These are phyloP conservation scores for Boleophthalmus pectinirostris DNA, from an alignment of 2,113 vertebrate genomes.

Conservation along the genomic window DNA sequence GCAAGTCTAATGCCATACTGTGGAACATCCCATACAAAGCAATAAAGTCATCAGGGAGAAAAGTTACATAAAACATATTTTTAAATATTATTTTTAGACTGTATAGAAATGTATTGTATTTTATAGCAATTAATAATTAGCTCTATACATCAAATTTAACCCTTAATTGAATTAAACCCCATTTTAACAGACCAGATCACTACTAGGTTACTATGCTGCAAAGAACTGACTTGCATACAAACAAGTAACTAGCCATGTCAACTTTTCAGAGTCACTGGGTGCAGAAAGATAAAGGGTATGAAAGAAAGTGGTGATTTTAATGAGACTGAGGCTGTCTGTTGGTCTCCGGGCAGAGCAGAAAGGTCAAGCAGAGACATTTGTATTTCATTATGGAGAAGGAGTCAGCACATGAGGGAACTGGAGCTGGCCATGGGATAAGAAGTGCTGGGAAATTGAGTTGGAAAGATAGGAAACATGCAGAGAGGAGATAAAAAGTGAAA, in stretches of 20 bases:
- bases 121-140: not conserved
- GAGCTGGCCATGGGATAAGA: constrained; percentile 9
- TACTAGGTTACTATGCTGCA: constrained; percentile 31
- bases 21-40: no score
- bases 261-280: constrained; percentile 43
- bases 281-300: constrained; percentile 30
- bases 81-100: no score
- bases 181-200: not conserved
- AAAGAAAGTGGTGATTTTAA: constrained; percentile 46
- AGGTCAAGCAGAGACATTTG: constrained; percentile 68
- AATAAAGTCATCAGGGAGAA: no score
- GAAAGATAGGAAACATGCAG: constrained; percentile 5
- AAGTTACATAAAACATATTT: no score
- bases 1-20: no score
- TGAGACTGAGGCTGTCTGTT: constrained; percentile 46
- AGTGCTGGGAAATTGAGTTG: constrained; percentile 19
- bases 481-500: constrained; percentile 19
- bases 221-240: constrained; percentile 22
- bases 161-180: no score
- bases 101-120: no score
- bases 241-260: constrained; percentile 42
- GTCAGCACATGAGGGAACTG: constrained; percentile 11
- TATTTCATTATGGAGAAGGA: constrained; percentile 47
- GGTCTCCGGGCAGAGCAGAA: constrained; percentile 32
- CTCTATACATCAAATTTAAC: no score